Evolutionary conservation across 2,888 invertebrate species (phyloP).

Genomic region (Hemithea aestivaria): DNA sequence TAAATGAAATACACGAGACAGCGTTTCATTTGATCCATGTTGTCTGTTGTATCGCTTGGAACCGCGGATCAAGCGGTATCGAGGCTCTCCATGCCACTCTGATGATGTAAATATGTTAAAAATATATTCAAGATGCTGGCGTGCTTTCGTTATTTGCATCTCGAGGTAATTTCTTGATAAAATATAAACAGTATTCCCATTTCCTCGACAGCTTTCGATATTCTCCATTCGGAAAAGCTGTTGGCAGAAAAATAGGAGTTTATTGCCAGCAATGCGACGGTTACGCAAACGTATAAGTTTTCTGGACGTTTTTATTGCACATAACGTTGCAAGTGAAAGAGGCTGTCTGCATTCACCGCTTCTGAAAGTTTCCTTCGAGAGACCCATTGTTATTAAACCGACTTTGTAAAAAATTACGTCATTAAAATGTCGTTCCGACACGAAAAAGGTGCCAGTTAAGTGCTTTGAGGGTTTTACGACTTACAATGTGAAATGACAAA

Average conservation of each 20-base stretch:
- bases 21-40: constrained; percentile 16
- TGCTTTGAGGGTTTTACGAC: too few species aligned
- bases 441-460: constrained; percentile 1
- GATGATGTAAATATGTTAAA: constrained; percentile 8
- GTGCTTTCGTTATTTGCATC: constrained; percentile 9
- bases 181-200: constrained; percentile 11
- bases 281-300: constrained; percentile 19
- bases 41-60: too few species aligned
- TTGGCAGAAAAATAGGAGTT: constrained; percentile 12
- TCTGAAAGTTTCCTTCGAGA: constrained; percentile 3
- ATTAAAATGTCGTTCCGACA: constrained; percentile 3
- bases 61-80: too few species aligned
- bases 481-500: too few species aligned
- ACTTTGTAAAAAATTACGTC: constrained; percentile 7
- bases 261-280: constrained; percentile 19
- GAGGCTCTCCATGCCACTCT: too few species aligned
- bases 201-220: constrained; percentile 14
- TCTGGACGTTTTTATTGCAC: constrained; percentile 26
- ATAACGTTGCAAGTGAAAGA: constrained; percentile 19
- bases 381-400: constrained; percentile 9
- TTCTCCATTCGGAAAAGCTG: constrained; percentile 10
- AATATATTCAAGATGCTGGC: constrained; percentile 1
- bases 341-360: constrained; percentile 5
- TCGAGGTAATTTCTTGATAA: constrained; percentile 6
- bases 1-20: constrained; percentile 56